These are phyloP conservation scores for Limosa lapponica DNA, from an alignment of 2,797 vertebrate genomes.

Conservation along the genomic window DNA sequence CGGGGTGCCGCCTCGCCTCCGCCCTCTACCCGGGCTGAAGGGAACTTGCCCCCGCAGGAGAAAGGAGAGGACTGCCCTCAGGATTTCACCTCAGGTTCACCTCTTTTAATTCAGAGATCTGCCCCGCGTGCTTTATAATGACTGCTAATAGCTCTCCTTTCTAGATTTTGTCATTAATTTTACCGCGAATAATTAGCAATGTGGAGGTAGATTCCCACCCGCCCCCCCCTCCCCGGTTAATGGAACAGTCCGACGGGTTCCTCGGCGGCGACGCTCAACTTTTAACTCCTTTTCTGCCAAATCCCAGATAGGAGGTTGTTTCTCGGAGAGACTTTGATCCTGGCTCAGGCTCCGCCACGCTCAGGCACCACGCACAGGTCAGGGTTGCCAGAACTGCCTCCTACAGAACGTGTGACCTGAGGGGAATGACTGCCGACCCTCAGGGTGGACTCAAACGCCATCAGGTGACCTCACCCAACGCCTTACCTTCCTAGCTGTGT, in stretches of 20 bases:
- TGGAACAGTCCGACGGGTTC: conserved; percentile 5
- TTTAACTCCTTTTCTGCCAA: conserved; percentile 14
- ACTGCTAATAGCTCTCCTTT: neutral
- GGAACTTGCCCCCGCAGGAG: neutral
- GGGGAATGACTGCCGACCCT: rapidly evolving
- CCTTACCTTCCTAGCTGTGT: neutral
- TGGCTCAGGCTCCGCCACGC: neutral
- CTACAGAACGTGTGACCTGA: rapidly evolving
- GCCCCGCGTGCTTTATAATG: neutral
- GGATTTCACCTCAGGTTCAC: neutral
- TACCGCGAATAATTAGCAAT: neutral
- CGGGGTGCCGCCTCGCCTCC: neutral
- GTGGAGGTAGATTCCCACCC: neutral
- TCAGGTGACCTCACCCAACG: rapidly evolving
- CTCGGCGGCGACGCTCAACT: rapidly evolving
- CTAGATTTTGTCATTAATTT: neutral
- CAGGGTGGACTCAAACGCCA: neutral
- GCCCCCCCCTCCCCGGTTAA: neutral
- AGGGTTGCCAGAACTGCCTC: neutral
- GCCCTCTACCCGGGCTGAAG: neutral
- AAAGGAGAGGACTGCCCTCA: neutral
- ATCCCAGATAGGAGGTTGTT: rapidly evolving
- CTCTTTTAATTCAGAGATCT: neutral
- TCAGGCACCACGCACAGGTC: too few species aligned
- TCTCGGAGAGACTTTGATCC: rapidly evolving